Base-by-base conservation (phyloP, 2,113 vertebrate species). In the Lipotes vexillifer region DNA sequence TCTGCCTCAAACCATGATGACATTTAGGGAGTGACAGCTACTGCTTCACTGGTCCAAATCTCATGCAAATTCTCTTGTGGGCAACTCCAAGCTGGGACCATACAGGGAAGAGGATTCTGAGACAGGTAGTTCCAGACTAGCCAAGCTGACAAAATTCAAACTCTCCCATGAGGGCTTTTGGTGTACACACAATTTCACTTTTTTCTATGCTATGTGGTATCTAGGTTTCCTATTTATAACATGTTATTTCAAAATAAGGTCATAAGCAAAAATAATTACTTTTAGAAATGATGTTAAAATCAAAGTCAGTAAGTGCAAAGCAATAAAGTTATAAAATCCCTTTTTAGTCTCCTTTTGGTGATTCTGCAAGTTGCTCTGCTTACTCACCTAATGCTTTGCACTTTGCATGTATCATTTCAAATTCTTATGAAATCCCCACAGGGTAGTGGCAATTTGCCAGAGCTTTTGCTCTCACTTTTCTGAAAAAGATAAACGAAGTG, bases 361-460 rank as follows among this genome's bases (percentile, higher is more conserved):
- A 71, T 66, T 94, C 74, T 88, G 14, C 44, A 57, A 29, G 4
- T n/a, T 49, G 8, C 5, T 86, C 14, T 57, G 38, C 18, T 90
- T 95, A 88, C 36, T 82, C 31, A 71, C 7, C 46, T n/a, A 11
- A 18, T 66, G 33, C 68, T 93, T 72, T 82, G 55, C 4, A 27
- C 20, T 88, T 85, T 41, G 49, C 85, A 92, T 84, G 93, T 68
- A 72, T 96, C 25, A 69, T 59, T 96, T 89, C 27, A 72, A 55
- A 81, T 81, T 90, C 69, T 81, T 65, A 84, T 38, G 46, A 84
- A 68, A 65, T 80, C 18, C 18, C 44, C 31, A 6, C 65, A 77
- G 88, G 83, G 17, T 15, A 68, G n/a, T 90, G 49, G 71, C 31
- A 82, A 33, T 69, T 93, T 95, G 14, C 59, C 77, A 83, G 7